A percentile compares a stretch with the other conserved stretches of the same genome.
phyloP scores from a whole-genome alignment of 2,888 invertebrate genomes.

The Idaea straminata region DNA sequence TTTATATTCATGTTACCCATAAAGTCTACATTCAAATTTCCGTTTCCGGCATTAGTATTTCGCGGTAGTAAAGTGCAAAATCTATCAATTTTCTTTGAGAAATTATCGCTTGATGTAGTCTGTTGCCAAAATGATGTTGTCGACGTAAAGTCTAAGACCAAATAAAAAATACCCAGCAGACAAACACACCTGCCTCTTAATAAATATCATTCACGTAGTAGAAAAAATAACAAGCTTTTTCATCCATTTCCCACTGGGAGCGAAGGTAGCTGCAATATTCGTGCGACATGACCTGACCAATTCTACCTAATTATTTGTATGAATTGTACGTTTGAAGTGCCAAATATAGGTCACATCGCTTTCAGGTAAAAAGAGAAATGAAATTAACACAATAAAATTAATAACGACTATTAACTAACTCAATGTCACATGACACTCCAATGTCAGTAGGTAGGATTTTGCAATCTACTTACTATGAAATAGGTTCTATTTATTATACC shows the following conservation, averaged over 20 bases:
- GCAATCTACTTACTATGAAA: no score
- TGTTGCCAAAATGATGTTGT: background rate
- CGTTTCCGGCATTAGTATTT: no score
- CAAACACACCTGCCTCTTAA: conserved; percentile 27
- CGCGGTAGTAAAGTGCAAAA: no score
- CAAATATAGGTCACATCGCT: background rate
- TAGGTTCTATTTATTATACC: no score
- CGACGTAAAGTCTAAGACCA: conserved; percentile 14
- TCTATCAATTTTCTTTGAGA: no score
- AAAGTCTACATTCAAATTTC: no score
- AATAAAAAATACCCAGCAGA: conserved; percentile 17
- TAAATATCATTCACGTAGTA: conserved; percentile 27
- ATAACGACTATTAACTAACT: no score
- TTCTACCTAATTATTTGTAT: conserved; percentile 28
- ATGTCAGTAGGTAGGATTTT: no score
- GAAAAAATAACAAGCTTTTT: conserved; percentile 29
- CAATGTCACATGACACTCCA: no score
- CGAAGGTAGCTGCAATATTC: conserved; percentile 24
- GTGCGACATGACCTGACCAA: conserved; percentile 15
- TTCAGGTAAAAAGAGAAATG: background rate
- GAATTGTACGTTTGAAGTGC: conserved; percentile 16
- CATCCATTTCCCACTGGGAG: conserved; percentile 20
- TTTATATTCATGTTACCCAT: no score
- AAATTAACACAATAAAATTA: background rate
- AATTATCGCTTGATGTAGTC: background rate